Evolutionary conservation across 1,140 invertebrate genomes (phyloP).

Genomic region (Caerostris extrusa): DNA sequence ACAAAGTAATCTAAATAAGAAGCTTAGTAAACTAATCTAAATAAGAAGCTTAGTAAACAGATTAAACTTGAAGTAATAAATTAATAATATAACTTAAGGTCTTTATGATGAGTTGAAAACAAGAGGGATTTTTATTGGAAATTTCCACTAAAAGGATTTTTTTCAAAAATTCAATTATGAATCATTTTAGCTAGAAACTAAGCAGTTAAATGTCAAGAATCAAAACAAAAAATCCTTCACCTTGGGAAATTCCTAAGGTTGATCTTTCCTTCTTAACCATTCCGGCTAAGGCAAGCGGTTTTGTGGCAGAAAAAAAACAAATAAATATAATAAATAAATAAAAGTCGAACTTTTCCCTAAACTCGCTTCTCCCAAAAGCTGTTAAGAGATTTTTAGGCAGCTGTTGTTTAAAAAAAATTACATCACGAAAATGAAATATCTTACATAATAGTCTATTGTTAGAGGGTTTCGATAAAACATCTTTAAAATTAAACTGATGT

Average conservation of each 20-base stretch:
- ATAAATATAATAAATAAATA: background rate
- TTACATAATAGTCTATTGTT: background rate
- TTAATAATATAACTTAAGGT: no score
- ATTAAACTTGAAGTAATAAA: no score
- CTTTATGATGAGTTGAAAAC: no score
- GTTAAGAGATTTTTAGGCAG: background rate
- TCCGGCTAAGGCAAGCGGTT: background rate
- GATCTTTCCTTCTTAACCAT: slow-evolving; percentile 5
- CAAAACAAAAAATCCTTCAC: background rate
- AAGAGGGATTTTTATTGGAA: no score
- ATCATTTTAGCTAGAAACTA: no score
- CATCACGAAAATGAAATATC: background rate
- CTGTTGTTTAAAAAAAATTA: background rate
- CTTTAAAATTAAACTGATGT: background rate
- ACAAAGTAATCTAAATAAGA: no score
- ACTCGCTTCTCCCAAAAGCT: background rate
- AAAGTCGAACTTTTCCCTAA: background rate
- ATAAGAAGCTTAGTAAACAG: no score
- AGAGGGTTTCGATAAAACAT: background rate
- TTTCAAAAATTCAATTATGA: no score
- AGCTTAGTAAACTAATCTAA: no score
- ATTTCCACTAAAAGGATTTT: no score
- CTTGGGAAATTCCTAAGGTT: background rate
- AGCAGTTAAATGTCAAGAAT: background rate
- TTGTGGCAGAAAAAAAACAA: background rate